Conservation (phyloP, 2,888 invertebrate species). For the Rhamphomyia laevipes region DNA sequence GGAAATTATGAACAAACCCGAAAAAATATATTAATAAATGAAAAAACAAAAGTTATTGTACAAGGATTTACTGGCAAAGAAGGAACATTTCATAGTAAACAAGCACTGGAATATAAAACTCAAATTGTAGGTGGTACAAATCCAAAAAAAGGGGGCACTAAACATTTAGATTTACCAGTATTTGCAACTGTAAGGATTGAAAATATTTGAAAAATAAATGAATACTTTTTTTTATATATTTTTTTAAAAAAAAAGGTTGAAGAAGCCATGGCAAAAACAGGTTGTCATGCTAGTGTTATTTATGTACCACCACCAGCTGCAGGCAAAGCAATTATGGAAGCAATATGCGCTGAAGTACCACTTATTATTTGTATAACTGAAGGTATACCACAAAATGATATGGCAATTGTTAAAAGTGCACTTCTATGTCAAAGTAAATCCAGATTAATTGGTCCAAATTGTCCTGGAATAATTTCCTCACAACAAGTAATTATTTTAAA, state of each 20-base stretch:
- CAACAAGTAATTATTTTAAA: conserved; percentile 42
- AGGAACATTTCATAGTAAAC: conserved; percentile 79
- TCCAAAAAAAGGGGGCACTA: conserved; percentile 62
- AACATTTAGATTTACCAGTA: conserved; percentile 57
- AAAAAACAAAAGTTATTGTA: conserved; percentile 78
- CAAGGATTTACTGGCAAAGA: conserved; percentile 98
- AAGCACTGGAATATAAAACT: conserved; percentile 92
- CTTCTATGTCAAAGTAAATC: conserved; percentile 72
- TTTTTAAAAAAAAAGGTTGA: conserved; percentile 30
- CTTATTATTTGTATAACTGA: conserved; percentile 93
- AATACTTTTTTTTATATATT: background rate
- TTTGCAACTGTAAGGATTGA: conserved; percentile 18
- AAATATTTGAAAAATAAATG: background rate
- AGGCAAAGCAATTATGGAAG: conserved; percentile 76
- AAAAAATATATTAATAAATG: background rate
- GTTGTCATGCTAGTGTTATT: conserved; percentile 77
- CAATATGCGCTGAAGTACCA: conserved; percentile 83
- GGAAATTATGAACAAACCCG: background rate
- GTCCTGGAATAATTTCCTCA: conserved; percentile 91
- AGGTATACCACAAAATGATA: conserved; percentile 91
- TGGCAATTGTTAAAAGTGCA: conserved; percentile 90
- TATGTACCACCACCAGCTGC: conserved; percentile 87
- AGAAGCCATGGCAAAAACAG: conserved; percentile 72
- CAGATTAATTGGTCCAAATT: conserved; percentile 88
- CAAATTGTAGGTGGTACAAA: conserved; percentile 64